Evolutionary conservation across 1,140 invertebrate genomes (phyloP), one percentile per base, ranked within the genome.

Genomic region (Limonius californicus): DNA sequence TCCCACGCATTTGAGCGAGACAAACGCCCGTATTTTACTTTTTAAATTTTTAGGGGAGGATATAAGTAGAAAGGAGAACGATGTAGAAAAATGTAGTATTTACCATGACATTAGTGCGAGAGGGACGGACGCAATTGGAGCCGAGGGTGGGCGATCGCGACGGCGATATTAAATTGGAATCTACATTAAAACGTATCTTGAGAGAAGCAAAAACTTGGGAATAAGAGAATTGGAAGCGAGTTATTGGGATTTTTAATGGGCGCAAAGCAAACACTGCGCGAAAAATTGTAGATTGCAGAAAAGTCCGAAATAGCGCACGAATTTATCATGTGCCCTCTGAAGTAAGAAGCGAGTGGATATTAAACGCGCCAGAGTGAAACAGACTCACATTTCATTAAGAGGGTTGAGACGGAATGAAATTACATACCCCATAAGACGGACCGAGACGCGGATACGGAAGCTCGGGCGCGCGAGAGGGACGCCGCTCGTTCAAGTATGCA

Each of bases 371-470:
- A 55, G 67, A 72, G 54, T 54, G 68, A 72, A 69, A 71, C 60
- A 63, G 68, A 70, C 65, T 62, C 69, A 74, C 70, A 72, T 75
- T 74, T 75, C 73, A 76, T 76, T 76, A 76, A 76, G 74, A 66
- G 66, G 63, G 68, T 71, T 70, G 61, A 57, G 57, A 59, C 57
- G 74, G 74, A 76, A 74, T 75, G 74, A 76, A 76, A 76, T 76
- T 76, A 76, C 74, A 74, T 71, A 74, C 72, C 70, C 70, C 64
- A 67, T 70, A 70, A 72, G 72, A 73, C 64, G 63, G 55, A 68
- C 54, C 66, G 62, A 53, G 56, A 42, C 12, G 42, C 9, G 21
- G 14, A 55, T 43, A 64, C 54, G 64, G 23, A 43, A 61, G 30
- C 62, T 16, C 39, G 58, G 53, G 14, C 59, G 62, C 14, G 42